Percentiles rank a stretch among this genome's conserved stretches.
Evolutionary conservation across 1,140 invertebrate genomes (phyloP).

Genomic region (Drosophila bifasciata): DNA sequence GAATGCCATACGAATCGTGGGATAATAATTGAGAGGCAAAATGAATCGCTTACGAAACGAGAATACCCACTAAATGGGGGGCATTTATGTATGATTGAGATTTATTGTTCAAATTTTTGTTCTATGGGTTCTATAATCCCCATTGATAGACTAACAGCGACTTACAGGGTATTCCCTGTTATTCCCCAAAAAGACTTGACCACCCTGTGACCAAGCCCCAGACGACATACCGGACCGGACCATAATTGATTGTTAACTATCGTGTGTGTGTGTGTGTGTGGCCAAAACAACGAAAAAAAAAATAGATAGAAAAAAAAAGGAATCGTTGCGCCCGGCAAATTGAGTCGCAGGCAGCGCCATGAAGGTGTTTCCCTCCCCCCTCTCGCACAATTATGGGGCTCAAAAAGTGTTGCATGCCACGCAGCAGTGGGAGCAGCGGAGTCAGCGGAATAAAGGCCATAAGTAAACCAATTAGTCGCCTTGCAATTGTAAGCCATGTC

Average conservation of each 20-base stretch:
- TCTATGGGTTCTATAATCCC: no score
- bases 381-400: slow-evolving; percentile 39
- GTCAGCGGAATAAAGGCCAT: slow-evolving; percentile 47
- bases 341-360: slow-evolving; percentile 8
- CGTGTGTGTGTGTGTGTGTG: slow-evolving; percentile 24
- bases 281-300: background rate
- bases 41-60: no score
- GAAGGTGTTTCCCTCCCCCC: background rate
- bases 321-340: slow-evolving; percentile 20
- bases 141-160: no score
- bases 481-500: slow-evolving; percentile 30
- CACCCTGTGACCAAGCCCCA: background rate
- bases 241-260: slow-evolving; percentile 55
- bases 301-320: background rate
- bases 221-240: slow-evolving; percentile 4
- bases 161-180: no score
- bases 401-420: slow-evolving; percentile 26
- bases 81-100: no score
- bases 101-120: no score
- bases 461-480: slow-evolving; percentile 69
- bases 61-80: no score
- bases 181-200: slow-evolving; percentile 3
- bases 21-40: background rate
- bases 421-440: background rate
- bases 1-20: background rate